Evolutionary conservation across 2,888 invertebrate genomes (phyloP), one percentile per base, ranked within the genome.

Genomic region (Alcis repandata): DNA sequence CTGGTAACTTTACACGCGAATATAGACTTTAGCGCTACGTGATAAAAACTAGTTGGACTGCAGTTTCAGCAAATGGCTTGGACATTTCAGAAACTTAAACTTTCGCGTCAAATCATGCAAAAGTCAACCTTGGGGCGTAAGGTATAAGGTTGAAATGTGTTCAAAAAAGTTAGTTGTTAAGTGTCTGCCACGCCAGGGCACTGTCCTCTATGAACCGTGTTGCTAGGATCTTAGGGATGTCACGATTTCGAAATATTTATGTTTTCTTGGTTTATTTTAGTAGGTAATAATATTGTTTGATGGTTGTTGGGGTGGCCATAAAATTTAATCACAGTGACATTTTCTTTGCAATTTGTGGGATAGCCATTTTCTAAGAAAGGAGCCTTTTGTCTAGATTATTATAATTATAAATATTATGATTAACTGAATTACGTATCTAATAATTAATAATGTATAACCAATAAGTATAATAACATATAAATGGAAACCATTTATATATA

Each of bases 181-280:
- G 75, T 82, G 83, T 78, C 79, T 80, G 76, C 78, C 75, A 77
- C 74, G 77, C 41, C 74, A 79, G 85, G 89, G 89, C 90, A 91
- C 82, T 88, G 91, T 85, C 90, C 91, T 89, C 84, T 63, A 74
- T 86, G 87, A 88, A 87, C 87, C 79, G 79, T 82, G 88, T 85
- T 84, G 87, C 85, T 87, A 87, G 85, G 88, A 86, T 84, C 84
- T 76, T 73, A 91, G 90, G 91, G 91, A 75, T 90, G 91, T 89
- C 89, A 89, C 87, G 90, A 88, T 81, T 84, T 82, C 66, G 75
- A 80, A 83, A 79, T 81, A 74, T 79, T 51, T 51, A 77, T 75
- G 79, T 82, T 78, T 74, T 77, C 75, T 80, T n/a, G 71, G 70
- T 72, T 77, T 76, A 71, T 78, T 65, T 63, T 46, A 53, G 54